Conservation (phyloP, 2,888 invertebrate genomes). For the Patella ulyssiponensis region DNA sequence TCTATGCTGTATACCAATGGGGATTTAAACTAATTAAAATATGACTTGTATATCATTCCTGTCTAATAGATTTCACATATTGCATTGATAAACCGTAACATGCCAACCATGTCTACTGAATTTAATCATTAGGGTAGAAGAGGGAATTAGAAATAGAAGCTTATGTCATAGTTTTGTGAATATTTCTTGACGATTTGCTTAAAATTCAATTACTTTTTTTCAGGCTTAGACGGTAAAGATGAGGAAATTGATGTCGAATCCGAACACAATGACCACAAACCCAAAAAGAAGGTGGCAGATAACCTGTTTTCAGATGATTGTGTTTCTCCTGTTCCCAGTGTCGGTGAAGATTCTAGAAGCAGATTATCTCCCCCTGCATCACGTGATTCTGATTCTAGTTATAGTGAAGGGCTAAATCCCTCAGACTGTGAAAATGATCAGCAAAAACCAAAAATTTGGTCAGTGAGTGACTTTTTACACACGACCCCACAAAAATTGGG, state of each 20-base stretch:
- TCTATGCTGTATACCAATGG: background rate
- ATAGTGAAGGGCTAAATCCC: conserved; percentile 24
- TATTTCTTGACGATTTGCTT: too few relatives aligned
- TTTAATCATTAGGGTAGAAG: too few relatives aligned
- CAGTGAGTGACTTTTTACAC: conserved; percentile 50
- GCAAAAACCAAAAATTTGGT: conserved; percentile 62
- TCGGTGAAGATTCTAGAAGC: conserved; percentile 35
- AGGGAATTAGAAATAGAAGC: too few relatives aligned
- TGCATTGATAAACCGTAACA: too few relatives aligned
- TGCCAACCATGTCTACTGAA: too few relatives aligned
- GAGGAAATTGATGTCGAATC: conserved; percentile 27
- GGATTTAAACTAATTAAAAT: too few relatives aligned
- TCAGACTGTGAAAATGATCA: conserved; percentile 34
- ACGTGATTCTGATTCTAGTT: conserved; percentile 36
- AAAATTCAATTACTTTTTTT: too few relatives aligned
- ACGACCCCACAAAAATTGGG: conserved; percentile 17
- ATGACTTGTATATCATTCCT: too few relatives aligned
- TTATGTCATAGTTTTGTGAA: too few relatives aligned
- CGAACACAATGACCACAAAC: conserved; percentile 14
- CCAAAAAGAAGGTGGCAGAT: conserved; percentile 4
- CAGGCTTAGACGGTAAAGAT: background rate
- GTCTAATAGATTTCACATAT: too few relatives aligned
- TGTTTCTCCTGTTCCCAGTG: conserved; percentile 34
- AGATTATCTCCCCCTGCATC: conserved; percentile 35
- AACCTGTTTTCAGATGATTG: conserved; percentile 24